Evolutionary conservation across 1,140 invertebrate species (phyloP).

Genomic region (Bombus impatiens): DNA sequence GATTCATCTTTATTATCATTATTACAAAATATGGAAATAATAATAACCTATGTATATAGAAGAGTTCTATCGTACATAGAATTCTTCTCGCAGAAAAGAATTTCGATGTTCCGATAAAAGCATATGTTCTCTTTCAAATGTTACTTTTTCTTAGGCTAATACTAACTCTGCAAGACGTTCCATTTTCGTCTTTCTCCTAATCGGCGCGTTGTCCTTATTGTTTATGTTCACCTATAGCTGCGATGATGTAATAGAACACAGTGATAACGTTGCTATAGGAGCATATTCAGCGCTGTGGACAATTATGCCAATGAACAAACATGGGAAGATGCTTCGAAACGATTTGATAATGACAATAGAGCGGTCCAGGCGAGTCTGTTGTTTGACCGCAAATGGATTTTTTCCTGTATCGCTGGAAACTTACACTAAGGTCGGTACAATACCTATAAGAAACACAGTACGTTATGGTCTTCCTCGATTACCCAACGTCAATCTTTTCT

Average conservation of each 20-base stretch:
- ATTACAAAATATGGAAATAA: too few relatives aligned
- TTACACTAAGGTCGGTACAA: conserved; percentile 40
- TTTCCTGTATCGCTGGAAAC: conserved; percentile 58
- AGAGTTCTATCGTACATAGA: too few relatives aligned
- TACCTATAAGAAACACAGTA: background rate
- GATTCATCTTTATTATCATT: background rate
- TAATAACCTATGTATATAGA: too few relatives aligned
- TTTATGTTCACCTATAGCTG: conserved; percentile 58
- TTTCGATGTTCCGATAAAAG: background rate
- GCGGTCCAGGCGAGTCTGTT: conserved; percentile 51
- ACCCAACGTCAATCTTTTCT: too few relatives aligned
- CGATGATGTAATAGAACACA: conserved; percentile 38
- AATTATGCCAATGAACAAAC: background rate
- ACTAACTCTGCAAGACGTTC: background rate
- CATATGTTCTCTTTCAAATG: background rate
- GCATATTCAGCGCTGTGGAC: conserved; percentile 24
- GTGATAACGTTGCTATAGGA: background rate
- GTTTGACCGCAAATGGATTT: conserved; percentile 58
- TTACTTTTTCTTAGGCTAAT: background rate
- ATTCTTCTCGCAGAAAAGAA: too few relatives aligned
- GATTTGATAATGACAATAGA: conserved; percentile 42
- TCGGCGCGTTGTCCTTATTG: conserved; percentile 6
- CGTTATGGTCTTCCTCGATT: background rate
- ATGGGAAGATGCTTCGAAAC: conserved; percentile 41
- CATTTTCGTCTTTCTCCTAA: conserved; percentile 16